A percentile compares a stretch with the other conserved stretches of the same genome.
Evolutionary conservation across 2,888 invertebrate genomes (phyloP).

Genomic region (Hybos culiciformis): DNA sequence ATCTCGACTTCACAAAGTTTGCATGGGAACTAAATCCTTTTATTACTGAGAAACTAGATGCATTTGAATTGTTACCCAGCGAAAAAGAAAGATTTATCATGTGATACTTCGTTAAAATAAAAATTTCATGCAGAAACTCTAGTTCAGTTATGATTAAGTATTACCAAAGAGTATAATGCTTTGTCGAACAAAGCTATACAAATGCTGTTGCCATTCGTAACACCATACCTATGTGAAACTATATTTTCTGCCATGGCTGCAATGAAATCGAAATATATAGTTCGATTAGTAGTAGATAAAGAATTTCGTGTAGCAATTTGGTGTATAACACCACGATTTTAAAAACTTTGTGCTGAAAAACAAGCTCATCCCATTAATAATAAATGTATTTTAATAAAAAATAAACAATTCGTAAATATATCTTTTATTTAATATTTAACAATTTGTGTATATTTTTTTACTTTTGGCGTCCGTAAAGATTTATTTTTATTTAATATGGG

Average conservation of each 20-base stretch:
- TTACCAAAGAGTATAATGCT: slow-evolving; percentile 13
- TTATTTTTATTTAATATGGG: too few species aligned
- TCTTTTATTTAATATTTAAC: too few species aligned
- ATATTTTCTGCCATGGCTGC: slow-evolving; percentile 17
- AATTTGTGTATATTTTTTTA: too few species aligned
- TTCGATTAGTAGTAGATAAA: slow-evolving; percentile 12
- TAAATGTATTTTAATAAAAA: too few species aligned
- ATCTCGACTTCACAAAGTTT: slow-evolving; percentile 9
- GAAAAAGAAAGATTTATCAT: slow-evolving; percentile 16
- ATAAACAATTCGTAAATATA: too few species aligned
- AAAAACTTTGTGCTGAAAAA: too few species aligned
- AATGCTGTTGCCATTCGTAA: slow-evolving; percentile 16
- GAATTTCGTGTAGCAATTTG: slow-evolving; percentile 12
- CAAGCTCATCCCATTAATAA: too few species aligned
- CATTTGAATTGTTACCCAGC: slow-evolving; percentile 6
- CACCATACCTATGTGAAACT: slow-evolving; percentile 16
- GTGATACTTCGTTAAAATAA: slow-evolving; percentile 15
- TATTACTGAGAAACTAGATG: slow-evolving; percentile 8
- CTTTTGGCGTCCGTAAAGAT: too few species aligned
- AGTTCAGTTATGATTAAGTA: slow-evolving; percentile 12
- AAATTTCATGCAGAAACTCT: slow-evolving; percentile 14
- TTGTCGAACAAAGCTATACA: slow-evolving; percentile 13
- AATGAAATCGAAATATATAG: slow-evolving; percentile 16
- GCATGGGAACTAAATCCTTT: slow-evolving; percentile 10
- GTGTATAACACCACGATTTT: slow-evolving; percentile 12